phyloP scores from a whole-genome alignment of 1,140 invertebrate genomes.

The Telenomus remus region DNA sequence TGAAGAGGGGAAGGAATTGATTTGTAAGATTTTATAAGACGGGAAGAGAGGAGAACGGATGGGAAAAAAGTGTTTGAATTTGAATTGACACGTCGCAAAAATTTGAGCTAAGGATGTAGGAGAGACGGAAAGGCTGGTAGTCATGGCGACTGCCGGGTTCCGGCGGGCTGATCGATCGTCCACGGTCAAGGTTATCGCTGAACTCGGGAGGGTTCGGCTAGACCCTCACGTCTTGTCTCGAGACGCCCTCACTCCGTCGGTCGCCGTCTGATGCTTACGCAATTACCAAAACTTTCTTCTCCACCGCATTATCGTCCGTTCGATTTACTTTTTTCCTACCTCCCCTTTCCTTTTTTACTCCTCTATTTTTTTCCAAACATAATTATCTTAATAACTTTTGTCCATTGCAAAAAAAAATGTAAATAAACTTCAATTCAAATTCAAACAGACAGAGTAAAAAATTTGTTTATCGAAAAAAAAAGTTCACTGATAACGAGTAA shows the following conservation, averaged over 20 bases:
- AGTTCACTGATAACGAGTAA: no score
- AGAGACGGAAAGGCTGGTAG: constrained; percentile 68
- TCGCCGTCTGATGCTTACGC: constrained; percentile 29
- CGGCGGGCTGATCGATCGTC: constrained; percentile 69
- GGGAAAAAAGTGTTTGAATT: constrained; percentile 48
- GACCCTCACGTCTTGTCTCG: constrained; percentile 36
- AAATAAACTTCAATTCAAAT: no score
- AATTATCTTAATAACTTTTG: no score
- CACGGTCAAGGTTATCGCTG: constrained; percentile 73
- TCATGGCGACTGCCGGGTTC: constrained; percentile 74
- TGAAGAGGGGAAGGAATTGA: no score
- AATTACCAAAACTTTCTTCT: constrained; percentile 33
- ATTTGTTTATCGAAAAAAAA: no score
- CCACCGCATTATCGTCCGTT: constrained; percentile 3
- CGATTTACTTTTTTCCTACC: no score
- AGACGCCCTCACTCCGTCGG: constrained; percentile 37
- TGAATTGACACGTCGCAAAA: constrained; percentile 46
- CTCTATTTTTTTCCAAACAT: no score
- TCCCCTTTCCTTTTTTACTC: no score
- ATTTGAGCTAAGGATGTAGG: constrained; percentile 52
- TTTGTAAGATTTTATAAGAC: no score
- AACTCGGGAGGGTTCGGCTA: constrained; percentile 55
- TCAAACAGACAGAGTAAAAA: no score
- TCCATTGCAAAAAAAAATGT: no score
- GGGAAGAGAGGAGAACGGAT: no score